Evolutionary conservation across 2,797 vertebrate genomes (phyloP), one percentile per base, ranked within the genome.

Genomic region (Ficedula albicollis): DNA sequence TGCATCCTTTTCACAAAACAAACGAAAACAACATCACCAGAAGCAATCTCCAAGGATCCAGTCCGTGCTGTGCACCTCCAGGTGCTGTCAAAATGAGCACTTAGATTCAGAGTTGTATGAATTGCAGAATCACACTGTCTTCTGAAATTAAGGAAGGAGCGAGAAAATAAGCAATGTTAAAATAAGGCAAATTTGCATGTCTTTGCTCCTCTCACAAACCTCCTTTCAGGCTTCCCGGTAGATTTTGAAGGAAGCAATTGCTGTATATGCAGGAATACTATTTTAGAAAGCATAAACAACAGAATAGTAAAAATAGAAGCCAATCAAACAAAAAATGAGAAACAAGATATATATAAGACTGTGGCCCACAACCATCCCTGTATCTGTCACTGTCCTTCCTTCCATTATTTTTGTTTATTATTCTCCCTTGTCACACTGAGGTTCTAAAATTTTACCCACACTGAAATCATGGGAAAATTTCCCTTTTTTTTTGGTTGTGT

Each of bases 341-440:
- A 87, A 55, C 18, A 64, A 67, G 72, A 81, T 18, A 6, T 62
- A 18, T 72, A 16, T 66, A 85, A 52, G 26, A 88, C 56, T 55
- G 4, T 69, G 55, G 39, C 29, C 51, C 7, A 5, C 62, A 27
- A 29, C 58, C 11, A 6, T 54, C 15, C 44, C 27, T 15, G 41
- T 72, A 69, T 68, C 27, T 51, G 49, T 91, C 64, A 70, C n/a
- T 69, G 29, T 81, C 26, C 32, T 90, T 84, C 60, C 66, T 89
- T 84, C 43, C 27, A 6, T 46, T 84, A 44, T 70, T 87, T 91
- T 79, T 81, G 25, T 95, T 91, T 87, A 66, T 92, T 92, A 63
- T 85, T 82, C 48, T 91, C 4, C 8, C 34, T 79, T 82, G 44
- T 84, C 56, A 82, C 70, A 55, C 3, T 30, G 36, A 76, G 10